phyloP scores from a whole-genome alignment of 92 coral and sea anemone species.

The Diadumene lineata region DNA sequence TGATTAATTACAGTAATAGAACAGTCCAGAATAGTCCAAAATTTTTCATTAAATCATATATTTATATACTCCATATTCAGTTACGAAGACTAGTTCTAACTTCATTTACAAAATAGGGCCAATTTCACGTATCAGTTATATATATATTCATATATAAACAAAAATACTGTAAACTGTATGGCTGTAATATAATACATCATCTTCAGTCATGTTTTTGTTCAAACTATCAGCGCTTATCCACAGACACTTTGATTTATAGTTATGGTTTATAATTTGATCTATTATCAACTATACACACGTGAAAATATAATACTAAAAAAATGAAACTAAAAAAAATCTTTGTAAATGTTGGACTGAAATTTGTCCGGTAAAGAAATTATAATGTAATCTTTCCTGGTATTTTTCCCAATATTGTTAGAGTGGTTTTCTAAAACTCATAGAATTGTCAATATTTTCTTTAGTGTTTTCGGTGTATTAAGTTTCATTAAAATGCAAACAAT shows the following conservation, averaged over 20 bases:
- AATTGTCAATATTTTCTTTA: no score
- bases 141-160: slow-evolving; percentile 71
- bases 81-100: slow-evolving; percentile 81
- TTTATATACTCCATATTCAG: slow-evolving; percentile 70
- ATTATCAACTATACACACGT: not conserved
- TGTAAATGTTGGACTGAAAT: not conserved
- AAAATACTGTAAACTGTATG: slow-evolving; percentile 88
- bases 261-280: not conserved
- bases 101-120: slow-evolving; percentile 95
- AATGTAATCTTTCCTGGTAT: not conserved
- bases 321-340: not conserved
- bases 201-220: slow-evolving; percentile 6
- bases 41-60: slow-evolving; percentile 77
- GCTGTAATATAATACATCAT: slow-evolving; percentile 90
- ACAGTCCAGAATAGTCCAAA: not conserved
- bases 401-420: not conserved
- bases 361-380: not conserved
- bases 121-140: slow-evolving; percentile 44
- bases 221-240: slow-evolving; percentile 17
- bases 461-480: no score
- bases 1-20: not conserved
- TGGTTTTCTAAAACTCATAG: no score
- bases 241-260: slow-evolving; percentile 5
- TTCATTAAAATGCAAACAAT: no score
- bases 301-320: no score